Evolutionary conservation across 1,140 invertebrate genomes (phyloP), one percentile per base, ranked within the genome.

Genomic region (Hydropsyche tenuis): DNA sequence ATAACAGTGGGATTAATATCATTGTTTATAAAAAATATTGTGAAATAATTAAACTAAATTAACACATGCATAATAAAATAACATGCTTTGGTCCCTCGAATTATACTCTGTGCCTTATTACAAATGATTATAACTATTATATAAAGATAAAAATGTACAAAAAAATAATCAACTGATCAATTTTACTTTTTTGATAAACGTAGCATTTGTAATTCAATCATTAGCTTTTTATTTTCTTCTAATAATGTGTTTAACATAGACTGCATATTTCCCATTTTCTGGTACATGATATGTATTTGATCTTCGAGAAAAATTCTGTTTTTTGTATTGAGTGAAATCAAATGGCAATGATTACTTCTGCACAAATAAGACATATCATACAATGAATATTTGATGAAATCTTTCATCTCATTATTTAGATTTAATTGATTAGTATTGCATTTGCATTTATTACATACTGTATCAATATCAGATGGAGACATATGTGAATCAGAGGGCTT

Each of bases 221-320:
- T 75, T 22, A 86, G 75, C 63, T 81, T 83, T 76, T 83, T 81
- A 75, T 86, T 86, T 42, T 80, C 81, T 75, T 86, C 84, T 22
- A 84, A 71, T 62, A 86, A 78, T 22, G 79, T 78, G 75, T 80
- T 81, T n/a, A n/a, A n/a, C 78, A 85, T 83, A 53, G 81, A 82
- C 45, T 80, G 77, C 62, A 85, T 77, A 64, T 73, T 78, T 65
- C 81, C 74, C 56, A 86, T 79, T 76, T 84, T 81, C 48, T 83
- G 79, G 75, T 78, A 80, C 76, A 86, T 79, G 5, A 45, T 76
- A 12, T 72, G 18, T 16, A 86, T 74, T 68, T 85, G 81, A 68
- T 85, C 85, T 73, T 86, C 84, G 68, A 85, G 78, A 79, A 80
- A 85, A 66, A 86, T 73, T 72, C 83, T 82, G 71, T 85, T 82